These are phyloP conservation scores for Dione juno DNA, from an alignment of 2,888 invertebrate genomes.

Conservation along the genomic window DNA sequence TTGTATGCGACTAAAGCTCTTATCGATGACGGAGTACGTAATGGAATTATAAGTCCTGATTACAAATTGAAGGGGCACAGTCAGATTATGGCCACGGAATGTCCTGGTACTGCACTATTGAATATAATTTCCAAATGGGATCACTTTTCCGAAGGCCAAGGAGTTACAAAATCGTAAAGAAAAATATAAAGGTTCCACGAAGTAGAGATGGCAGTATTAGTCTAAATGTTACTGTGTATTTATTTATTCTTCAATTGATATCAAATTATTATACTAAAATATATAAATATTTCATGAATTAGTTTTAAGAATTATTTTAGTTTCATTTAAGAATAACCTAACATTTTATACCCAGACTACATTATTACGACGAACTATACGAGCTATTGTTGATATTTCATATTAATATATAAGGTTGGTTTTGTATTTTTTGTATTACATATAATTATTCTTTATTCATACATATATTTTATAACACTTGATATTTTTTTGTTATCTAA, in stretches of 20 bases:
- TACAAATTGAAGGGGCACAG: slow-evolving; percentile 86
- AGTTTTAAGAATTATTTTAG: too few species aligned
- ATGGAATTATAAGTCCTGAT: slow-evolving; percentile 80
- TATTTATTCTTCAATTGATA: background rate
- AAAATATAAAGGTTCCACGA: background rate
- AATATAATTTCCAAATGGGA: slow-evolving; percentile 86
- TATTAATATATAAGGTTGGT: too few species aligned
- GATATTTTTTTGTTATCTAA: too few species aligned
- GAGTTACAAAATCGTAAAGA: slow-evolving; percentile 17
- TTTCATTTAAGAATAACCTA: background rate
- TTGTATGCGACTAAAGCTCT: slow-evolving; percentile 81
- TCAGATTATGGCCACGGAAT: slow-evolving; percentile 81
- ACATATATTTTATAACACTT: too few species aligned
- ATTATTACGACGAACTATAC: too few species aligned
- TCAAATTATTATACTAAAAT: background rate
- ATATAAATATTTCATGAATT: background rate
- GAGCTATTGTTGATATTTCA: too few species aligned
- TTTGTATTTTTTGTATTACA: too few species aligned
- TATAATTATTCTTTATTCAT: too few species aligned
- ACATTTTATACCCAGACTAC: too few species aligned
- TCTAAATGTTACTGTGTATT: background rate
- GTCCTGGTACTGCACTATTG: slow-evolving; percentile 86
- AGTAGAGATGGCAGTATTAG: background rate
- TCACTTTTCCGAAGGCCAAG: slow-evolving; percentile 62
- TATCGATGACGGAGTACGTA: slow-evolving; percentile 82